A percentile compares a stretch with the other conserved stretches of the same genome.
Conservation (phyloP, 2,888 invertebrate species). For the Mellilla xanthometata region DNA sequence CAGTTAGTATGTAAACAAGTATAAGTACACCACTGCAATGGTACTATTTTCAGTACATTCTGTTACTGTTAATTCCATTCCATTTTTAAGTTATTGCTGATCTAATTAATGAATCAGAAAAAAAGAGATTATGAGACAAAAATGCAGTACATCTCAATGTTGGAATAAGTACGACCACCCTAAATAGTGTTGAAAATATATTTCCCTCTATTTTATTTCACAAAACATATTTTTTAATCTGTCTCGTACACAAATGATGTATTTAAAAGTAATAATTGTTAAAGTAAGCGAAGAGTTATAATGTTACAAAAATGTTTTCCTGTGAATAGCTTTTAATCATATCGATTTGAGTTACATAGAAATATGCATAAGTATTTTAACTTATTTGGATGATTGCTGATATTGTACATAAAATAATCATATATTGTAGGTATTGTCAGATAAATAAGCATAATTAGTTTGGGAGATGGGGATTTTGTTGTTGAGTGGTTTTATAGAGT, state of each 20-base stretch:
- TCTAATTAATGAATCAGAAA: slow-evolving; percentile 20
- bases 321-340: slow-evolving; percentile 21
- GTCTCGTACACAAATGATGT: slow-evolving; percentile 1
- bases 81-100: slow-evolving; percentile 56
- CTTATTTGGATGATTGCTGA: slow-evolving; percentile 35
- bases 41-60: slow-evolving; percentile 44
- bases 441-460: too few species aligned
- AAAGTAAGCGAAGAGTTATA: slow-evolving; percentile 14
- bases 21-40: slow-evolving; percentile 31
- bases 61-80: slow-evolving; percentile 69
- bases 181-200: background rate
- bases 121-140: slow-evolving; percentile 9
- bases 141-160: slow-evolving; percentile 24
- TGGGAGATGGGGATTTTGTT: too few species aligned
- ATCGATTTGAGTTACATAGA: slow-evolving; percentile 17
- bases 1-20: slow-evolving; percentile 79
- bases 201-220: background rate
- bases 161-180: slow-evolving; percentile 31
- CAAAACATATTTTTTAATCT: slow-evolving; percentile 1
- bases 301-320: slow-evolving; percentile 11
- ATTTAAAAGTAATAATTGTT: slow-evolving; percentile 8
- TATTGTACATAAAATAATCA: slow-evolving; percentile 57
- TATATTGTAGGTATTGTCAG: slow-evolving; percentile 43
- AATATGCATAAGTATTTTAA: slow-evolving; percentile 39
- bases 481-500: too few species aligned